Evolutionary conservation across 1,140 invertebrate species (phyloP).

Genomic region (Venustaconcha ellipsiformis): DNA sequence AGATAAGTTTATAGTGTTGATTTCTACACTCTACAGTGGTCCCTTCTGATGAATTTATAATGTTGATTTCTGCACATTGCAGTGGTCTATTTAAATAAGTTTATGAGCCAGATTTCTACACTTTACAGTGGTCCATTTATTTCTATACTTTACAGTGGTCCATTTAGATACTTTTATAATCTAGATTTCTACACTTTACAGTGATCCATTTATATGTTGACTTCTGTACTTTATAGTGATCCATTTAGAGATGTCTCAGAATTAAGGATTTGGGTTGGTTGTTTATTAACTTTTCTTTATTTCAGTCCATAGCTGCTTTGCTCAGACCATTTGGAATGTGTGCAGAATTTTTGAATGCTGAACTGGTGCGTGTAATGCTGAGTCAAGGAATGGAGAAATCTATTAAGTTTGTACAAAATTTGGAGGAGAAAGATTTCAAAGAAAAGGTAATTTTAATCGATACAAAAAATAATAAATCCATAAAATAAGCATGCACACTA

Average conservation of each 20-base stretch:
- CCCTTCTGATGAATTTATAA: too few species aligned
- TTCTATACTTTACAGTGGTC: too few species aligned
- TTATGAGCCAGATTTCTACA: neutral
- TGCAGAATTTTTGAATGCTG: conserved; percentile 68
- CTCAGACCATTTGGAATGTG: conserved; percentile 68
- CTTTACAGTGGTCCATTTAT: too few species aligned
- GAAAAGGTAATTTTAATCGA: conserved; percentile 64
- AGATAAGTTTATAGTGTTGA: too few species aligned
- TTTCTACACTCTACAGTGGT: too few species aligned
- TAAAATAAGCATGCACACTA: too few species aligned
- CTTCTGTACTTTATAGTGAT: neutral
- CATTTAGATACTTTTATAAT: too few species aligned
- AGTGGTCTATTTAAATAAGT: neutral
- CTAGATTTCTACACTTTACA: too few species aligned
- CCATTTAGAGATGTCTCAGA: neutral
- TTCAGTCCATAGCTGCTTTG: conserved; percentile 68
- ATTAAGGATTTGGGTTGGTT: neutral
- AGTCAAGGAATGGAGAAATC: conserved; percentile 66
- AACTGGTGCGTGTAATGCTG: conserved; percentile 60
- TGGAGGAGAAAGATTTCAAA: conserved; percentile 71
- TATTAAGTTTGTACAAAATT: conserved; percentile 65
- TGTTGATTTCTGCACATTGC: too few species aligned
- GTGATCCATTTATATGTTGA: too few species aligned
- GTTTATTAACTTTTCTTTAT: conserved; percentile 24
- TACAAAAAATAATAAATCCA: too few species aligned